Evolutionary conservation across 2,113 vertebrate species (phyloP).

Genomic region (Urocitellus parryii): DNA sequence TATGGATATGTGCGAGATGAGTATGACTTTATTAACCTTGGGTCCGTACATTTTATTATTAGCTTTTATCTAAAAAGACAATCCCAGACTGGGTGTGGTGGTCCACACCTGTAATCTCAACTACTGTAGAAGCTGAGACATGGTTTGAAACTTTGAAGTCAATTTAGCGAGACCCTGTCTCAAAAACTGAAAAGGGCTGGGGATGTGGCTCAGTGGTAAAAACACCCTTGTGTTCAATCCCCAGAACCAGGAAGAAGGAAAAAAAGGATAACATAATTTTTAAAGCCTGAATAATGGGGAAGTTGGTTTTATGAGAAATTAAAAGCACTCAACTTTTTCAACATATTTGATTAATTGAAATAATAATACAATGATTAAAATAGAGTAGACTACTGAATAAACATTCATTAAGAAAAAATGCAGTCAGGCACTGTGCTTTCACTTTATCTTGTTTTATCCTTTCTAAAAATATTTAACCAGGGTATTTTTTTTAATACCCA

Average conservation of each 20-base stretch:
- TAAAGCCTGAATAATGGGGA: no score
- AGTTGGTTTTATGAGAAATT: no score
- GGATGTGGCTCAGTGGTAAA: background rate
- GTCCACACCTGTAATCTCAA: background rate
- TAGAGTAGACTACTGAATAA: background rate
- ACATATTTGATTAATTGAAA: background rate
- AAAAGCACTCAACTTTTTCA: no score
- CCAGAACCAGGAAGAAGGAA: no score
- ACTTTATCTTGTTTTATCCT: conserved; percentile 26
- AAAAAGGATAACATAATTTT: background rate
- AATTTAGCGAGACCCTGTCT: background rate
- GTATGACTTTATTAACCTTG: background rate
- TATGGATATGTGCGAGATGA: background rate
- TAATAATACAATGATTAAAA: background rate
- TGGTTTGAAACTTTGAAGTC: background rate
- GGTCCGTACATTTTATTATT: background rate
- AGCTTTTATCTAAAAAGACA: conserved; percentile 20
- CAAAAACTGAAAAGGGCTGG: background rate
- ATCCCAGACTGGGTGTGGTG: background rate
- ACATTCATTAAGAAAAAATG: background rate
- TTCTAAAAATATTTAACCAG: background rate
- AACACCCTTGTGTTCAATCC: background rate
- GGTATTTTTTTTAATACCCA: background rate
- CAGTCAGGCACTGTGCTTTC: background rate
- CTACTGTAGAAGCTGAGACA: background rate